These are phyloP conservation scores for Nebria brevicollis DNA, from an alignment of 2,888 invertebrate genomes.

Conservation along the genomic window DNA sequence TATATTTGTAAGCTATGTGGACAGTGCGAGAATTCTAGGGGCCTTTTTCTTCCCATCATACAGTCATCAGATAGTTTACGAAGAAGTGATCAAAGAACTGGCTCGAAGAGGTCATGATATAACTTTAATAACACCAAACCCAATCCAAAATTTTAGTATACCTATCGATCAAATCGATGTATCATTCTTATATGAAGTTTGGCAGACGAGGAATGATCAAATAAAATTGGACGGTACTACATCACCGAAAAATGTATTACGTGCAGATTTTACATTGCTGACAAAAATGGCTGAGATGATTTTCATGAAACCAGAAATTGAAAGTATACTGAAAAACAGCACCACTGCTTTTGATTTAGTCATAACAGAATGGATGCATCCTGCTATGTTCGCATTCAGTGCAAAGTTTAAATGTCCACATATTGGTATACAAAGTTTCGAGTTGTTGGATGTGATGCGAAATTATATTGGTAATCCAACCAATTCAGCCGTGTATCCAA, in stretches of 20 bases:
- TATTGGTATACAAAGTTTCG: conserved; percentile 60
- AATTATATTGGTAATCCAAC: conserved; percentile 23
- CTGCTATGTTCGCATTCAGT: conserved; percentile 65
- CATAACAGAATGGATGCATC: conserved; percentile 66
- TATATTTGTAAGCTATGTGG: background rate
- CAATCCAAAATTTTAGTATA: conserved; percentile 28
- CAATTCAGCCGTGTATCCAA: conserved; percentile 29
- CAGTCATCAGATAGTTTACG: conserved; percentile 39
- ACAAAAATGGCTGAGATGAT: conserved; percentile 14
- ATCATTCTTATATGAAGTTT: conserved; percentile 36
- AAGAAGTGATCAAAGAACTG: conserved; percentile 38
- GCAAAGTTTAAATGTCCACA: conserved; percentile 67
- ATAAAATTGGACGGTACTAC: conserved; percentile 47
- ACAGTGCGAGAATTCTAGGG: conserved; percentile 11
- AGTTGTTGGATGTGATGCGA: conserved; percentile 10
- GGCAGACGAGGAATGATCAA: conserved; percentile 39
- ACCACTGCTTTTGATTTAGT: conserved; percentile 65
- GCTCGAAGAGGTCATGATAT: conserved; percentile 52
- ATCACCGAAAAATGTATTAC: conserved; percentile 4
- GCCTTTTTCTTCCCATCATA: conserved; percentile 35
- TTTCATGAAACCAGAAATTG: conserved; percentile 49
- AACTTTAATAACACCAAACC: conserved; percentile 51
- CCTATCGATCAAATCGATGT: conserved; percentile 52
- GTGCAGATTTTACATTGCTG: conserved; percentile 6
- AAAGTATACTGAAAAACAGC: conserved; percentile 54